Percentiles rank a stretch among this genome's conserved stretches.
Conservation (phyloP, 2,888 invertebrate genomes). For the Apotomis capreana region DNA sequence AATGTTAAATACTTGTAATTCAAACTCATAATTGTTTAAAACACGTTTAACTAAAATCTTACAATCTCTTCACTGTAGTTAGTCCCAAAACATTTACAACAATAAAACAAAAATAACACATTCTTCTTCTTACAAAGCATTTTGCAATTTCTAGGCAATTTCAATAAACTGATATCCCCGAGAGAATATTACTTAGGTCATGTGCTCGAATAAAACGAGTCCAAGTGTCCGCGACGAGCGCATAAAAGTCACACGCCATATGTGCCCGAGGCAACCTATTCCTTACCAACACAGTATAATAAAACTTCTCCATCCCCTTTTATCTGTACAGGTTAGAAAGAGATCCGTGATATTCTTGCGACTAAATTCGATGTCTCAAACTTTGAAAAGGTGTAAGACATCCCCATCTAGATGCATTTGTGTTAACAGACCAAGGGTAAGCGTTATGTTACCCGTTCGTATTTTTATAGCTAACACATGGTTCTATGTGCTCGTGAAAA, state of each 20-base stretch:
- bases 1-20: no score
- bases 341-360: conserved; percentile 5
- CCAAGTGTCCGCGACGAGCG: conserved; percentile 37
- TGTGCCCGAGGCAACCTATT: conserved; percentile 30
- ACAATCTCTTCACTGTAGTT: no score
- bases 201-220: conserved; percentile 37
- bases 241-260: conserved; percentile 41
- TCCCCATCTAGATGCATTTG: conserved; percentile 24
- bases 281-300: neutral
- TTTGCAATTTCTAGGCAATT: neutral
- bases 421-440: conserved; percentile 27
- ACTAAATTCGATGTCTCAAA: neutral
- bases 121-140: neutral
- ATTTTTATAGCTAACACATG: conserved; percentile 21
- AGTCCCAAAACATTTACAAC: no score
- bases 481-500: conserved; percentile 13
- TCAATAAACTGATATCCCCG: conserved; percentile 31
- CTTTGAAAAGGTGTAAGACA: conserved; percentile 4
- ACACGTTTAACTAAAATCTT: no score
- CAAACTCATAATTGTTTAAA: no score
- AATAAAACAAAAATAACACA: no score
- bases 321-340: conserved; percentile 9
- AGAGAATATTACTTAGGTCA: conserved; percentile 28
- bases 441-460: conserved; percentile 12
- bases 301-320: conserved; percentile 7